Percentiles rank a stretch among this genome's conserved stretches.
phyloP scores from a whole-genome alignment of 2,888 invertebrate genomes.

The Lasius platythorax region DNA sequence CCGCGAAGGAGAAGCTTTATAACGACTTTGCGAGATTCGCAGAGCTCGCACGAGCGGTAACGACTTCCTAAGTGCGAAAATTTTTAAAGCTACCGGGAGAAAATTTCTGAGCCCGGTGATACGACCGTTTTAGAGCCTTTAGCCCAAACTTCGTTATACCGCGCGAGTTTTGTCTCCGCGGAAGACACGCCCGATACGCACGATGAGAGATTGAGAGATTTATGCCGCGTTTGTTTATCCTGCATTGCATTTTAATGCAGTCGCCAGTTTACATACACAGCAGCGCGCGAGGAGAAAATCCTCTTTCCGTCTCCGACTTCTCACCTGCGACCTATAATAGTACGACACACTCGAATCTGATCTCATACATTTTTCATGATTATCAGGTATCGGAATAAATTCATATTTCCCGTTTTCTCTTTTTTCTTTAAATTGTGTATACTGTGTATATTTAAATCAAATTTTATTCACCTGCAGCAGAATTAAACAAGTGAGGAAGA shows the following conservation, averaged over 20 bases:
- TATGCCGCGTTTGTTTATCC: slow-evolving; percentile 1
- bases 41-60: slow-evolving; percentile 60
- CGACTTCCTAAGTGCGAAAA: slow-evolving; percentile 76
- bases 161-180: slow-evolving; percentile 30
- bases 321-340: neutral
- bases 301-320: neutral
- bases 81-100: slow-evolving; percentile 60
- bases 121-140: neutral
- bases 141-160: neutral
- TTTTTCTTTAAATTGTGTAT: neutral
- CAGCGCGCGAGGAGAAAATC: neutral
- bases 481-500: neutral
- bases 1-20: slow-evolving; percentile 37
- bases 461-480: neutral
- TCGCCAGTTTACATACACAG: slow-evolving; percentile 7
- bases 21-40: slow-evolving; percentile 60
- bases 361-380: neutral
- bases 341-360: neutral
- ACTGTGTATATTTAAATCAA: neutral
- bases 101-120: slow-evolving; percentile 51
- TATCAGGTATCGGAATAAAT: neutral
- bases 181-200: slow-evolving; percentile 6
- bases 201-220: slow-evolving; percentile 38
- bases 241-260: slow-evolving; percentile 49
- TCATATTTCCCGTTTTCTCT: neutral